Conservation (phyloP, 1,140 invertebrate genomes). For the Whitmania pigra region DNA sequence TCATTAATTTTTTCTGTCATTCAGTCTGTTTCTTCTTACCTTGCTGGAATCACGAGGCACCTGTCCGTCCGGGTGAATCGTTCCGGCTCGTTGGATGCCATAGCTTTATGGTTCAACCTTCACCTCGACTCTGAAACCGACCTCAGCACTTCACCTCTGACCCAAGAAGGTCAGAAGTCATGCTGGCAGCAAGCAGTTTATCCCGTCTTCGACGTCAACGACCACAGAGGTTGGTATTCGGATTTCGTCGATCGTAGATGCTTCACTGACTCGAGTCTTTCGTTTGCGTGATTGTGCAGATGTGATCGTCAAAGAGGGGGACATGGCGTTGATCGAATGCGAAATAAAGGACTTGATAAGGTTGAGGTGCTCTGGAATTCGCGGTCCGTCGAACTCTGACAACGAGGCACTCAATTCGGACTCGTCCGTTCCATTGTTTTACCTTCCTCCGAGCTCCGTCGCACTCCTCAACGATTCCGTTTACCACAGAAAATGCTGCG, state of each 20-base stretch:
- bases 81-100: background rate
- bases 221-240: no score
- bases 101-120: background rate
- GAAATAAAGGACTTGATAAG: no score
- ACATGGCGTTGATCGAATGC: no score
- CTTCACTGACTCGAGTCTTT: background rate
- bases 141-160: background rate
- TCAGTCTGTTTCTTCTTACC: background rate
- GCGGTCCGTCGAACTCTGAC: no score
- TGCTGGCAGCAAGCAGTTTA: slow-evolving; percentile 7
- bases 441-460: background rate
- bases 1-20: background rate
- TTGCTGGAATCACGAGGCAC: background rate
- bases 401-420: background rate
- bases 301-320: no score
- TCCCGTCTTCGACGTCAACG: background rate
- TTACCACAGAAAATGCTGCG: background rate
- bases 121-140: background rate
- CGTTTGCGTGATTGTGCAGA: background rate
- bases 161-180: background rate
- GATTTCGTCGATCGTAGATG: background rate
- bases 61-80: background rate
- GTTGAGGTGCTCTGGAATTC: no score
- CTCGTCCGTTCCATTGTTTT: background rate
- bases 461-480: background rate